Conservation (phyloP, 2,888 invertebrate species). For the Cremastinae sp. region DNA sequence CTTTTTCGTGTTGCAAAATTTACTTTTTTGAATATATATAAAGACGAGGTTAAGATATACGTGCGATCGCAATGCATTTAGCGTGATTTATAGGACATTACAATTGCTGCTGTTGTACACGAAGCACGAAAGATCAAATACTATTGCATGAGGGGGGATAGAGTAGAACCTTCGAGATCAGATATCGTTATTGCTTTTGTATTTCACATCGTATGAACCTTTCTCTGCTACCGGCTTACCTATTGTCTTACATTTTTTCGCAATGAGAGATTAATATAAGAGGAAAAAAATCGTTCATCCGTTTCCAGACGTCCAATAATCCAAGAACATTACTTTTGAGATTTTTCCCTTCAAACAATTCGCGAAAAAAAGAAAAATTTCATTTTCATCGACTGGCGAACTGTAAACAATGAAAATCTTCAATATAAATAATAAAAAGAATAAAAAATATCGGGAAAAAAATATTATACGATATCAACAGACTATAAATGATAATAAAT, state of each 20-base stretch:
- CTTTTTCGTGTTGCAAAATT: not conserved
- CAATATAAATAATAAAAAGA: too few species aligned
- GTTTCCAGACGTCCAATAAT: conserved; percentile 30
- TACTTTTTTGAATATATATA: not conserved
- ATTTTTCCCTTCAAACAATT: conserved; percentile 47
- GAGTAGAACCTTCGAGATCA: conserved; percentile 34
- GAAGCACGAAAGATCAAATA: conserved; percentile 45
- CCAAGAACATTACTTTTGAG: conserved; percentile 49
- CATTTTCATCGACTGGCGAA: too few species aligned
- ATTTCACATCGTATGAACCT: conserved; percentile 40
- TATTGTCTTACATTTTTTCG: conserved; percentile 42
- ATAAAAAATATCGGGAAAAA: too few species aligned
- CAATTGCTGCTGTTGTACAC: conserved; percentile 17
- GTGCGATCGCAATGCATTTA: conserved; percentile 17
- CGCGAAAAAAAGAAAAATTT: not conserved
- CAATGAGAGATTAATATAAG: conserved; percentile 12
- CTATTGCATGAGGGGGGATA: not conserved
- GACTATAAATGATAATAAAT: too few species aligned
- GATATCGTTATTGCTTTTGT: conserved; percentile 39
- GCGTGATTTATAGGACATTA: conserved; percentile 38
- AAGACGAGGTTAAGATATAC: not conserved
- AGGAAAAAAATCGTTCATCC: conserved; percentile 9
- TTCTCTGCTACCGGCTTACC: conserved; percentile 42
- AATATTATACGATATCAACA: too few species aligned
- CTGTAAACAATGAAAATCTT: too few species aligned